Base-by-base conservation (phyloP, 2,113 vertebrate genomes). In the Shinisaurus crocodilurus region DNA sequence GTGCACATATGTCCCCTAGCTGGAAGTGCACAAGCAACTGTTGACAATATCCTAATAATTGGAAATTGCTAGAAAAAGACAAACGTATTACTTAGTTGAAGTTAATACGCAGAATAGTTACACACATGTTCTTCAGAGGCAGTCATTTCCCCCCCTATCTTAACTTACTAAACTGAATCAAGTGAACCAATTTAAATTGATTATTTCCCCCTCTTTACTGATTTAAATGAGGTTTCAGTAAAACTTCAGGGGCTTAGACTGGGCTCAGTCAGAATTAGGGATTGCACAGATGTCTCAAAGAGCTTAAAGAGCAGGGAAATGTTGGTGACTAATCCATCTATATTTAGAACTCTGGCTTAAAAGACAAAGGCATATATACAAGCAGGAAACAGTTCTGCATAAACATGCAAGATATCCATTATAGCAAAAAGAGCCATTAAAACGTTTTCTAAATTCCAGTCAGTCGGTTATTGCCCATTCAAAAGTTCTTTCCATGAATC, bases 281-380 rank as follows among this genome's bases (percentile, higher is more conserved):
- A 97, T 95, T 96, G 96, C 96, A 95, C 98, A 98, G 98, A 98
- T 98, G 98, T 98, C 95, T 92, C 90, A 83, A 91, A 96, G 91
- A 97, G 98, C 97, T 98, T 97, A 97, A 94, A 96, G 95, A 82
- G 93, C 65, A 92, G 91, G 72, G 90, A 96, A 97, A 96, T 96
- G 91, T 97, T 97, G 95, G 89, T 93, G 88, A 96, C 93, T 98
- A 98, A 98, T 98, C 98, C 94, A 89, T 92, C 95, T 97, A 94
- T 94, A 90, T 96, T 96, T 96, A 96, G 94, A 94, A 57, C 79
- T 90, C 91, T 95, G 92, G 80, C 87, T 93, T 94, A 94, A 94
- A 75, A 93, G 83, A 90, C 87, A 86, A 40, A 67, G 65, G 43
- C 63, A 72, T 93, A 40, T 32, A 83, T 84, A 89, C 82, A 89